These are phyloP conservation scores for Schizaphis graminum DNA, from an alignment of 2,888 invertebrate species.

Conservation along the genomic window DNA sequence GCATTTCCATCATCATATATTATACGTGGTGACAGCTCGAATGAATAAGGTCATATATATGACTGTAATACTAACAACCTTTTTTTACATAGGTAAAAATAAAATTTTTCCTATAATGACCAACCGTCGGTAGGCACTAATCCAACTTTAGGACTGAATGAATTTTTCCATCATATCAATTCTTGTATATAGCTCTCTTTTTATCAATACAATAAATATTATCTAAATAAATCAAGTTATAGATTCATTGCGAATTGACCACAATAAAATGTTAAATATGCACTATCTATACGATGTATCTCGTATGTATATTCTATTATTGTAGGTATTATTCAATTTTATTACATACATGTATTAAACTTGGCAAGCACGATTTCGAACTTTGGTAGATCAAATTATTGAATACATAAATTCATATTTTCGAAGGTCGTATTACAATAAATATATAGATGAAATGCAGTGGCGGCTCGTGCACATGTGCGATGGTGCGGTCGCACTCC, in stretches of 20 bases:
- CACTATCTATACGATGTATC: neutral
- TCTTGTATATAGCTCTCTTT: neutral
- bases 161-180: neutral
- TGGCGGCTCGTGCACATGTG: too few relatives aligned
- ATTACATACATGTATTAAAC: neutral
- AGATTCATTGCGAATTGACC: neutral
- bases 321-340: too few relatives aligned
- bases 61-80: neutral
- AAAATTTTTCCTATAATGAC: neutral
- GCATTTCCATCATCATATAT: neutral
- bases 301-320: neutral
- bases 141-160: neutral
- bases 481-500: too few relatives aligned
- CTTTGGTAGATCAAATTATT: neutral
- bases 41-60: neutral
- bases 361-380: neutral
- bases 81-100: neutral
- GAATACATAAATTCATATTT: neutral
- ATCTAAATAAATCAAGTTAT: neutral
- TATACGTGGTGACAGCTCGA: neutral
- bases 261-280: neutral
- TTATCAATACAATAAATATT: neutral
- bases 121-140: neutral
- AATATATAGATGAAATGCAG: too few relatives aligned
- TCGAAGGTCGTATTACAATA: neutral